Percentiles rank a stretch among this genome's conserved stretches.
Conservation (phyloP, 2,113 vertebrate species). For the Dasyornis broadbenti region DNA sequence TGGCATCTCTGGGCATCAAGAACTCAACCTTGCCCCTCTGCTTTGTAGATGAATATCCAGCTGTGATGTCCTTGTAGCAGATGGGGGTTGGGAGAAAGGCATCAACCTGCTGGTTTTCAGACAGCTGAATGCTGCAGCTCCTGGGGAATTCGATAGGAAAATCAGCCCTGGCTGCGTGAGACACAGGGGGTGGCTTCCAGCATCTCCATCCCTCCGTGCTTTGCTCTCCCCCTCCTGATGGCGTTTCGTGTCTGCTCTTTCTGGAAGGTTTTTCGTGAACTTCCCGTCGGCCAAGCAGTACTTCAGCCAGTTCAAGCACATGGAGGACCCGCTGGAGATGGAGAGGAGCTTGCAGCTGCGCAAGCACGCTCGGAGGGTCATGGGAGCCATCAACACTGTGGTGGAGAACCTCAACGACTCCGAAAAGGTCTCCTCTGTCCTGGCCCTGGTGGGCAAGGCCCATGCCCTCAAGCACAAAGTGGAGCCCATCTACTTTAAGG, state of each 20-base stretch:
- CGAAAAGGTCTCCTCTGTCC: slow-evolving; percentile 88
- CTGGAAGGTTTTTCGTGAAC: slow-evolving; percentile 92
- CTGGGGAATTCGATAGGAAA: background rate
- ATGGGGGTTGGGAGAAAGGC: background rate
- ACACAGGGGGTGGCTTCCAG: background rate
- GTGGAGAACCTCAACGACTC: slow-evolving; percentile 91
- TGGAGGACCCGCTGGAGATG: slow-evolving; percentile 79
- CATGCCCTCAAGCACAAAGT: slow-evolving; percentile 96
- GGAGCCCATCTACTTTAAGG: slow-evolving; percentile 97
- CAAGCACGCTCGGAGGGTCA: slow-evolving; percentile 86
- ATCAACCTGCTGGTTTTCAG: background rate
- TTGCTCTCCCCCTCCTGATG: slow-evolving; percentile 26
- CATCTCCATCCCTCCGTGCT: fast-evolving
- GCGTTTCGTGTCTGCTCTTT: background rate
- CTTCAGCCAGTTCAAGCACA: slow-evolving; percentile 92
- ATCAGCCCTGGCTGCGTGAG: background rate
- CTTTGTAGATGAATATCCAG: background rate
- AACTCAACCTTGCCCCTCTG: background rate
- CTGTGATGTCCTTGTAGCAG: background rate
- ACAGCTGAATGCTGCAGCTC: background rate
- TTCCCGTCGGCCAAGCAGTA: slow-evolving; percentile 96
- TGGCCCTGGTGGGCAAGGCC: slow-evolving; percentile 89
- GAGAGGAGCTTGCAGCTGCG: slow-evolving; percentile 81
- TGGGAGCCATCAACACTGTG: slow-evolving; percentile 81
- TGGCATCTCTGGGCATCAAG: background rate